Evolutionary conservation across 2,888 invertebrate species (phyloP).

Genomic region (Hipparchia sbordonii): DNA sequence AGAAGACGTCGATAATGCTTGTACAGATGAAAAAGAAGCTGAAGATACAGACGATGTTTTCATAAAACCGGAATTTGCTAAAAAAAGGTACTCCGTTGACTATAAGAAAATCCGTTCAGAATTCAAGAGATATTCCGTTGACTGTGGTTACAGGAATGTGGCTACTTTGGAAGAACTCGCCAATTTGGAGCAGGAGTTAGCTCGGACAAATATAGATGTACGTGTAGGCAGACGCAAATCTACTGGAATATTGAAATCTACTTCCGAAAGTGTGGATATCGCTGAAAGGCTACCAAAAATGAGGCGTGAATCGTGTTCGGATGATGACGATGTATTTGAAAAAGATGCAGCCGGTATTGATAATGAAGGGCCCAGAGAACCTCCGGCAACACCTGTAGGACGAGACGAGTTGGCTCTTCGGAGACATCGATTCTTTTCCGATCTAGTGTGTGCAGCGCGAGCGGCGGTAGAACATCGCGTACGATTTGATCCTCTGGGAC

Average conservation of each 20-base stretch:
- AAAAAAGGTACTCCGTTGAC: constrained; percentile 73
- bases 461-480: constrained; percentile 89
- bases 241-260: constrained; percentile 74
- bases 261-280: constrained; percentile 65
- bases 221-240: constrained; percentile 71
- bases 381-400: constrained; percentile 90
- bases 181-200: constrained; percentile 68
- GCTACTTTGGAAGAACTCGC: constrained; percentile 69
- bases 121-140: constrained; percentile 74
- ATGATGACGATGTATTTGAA: constrained; percentile 86
- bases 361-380: constrained; percentile 83
- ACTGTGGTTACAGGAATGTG: constrained; percentile 64
- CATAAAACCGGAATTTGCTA: constrained; percentile 60
- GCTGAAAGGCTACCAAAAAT: constrained; percentile 54
- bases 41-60: constrained; percentile 56
- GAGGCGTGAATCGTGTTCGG: constrained; percentile 58
- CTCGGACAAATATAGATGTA: constrained; percentile 70
- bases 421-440: constrained; percentile 90
- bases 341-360: constrained; percentile 64
- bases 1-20: constrained; percentile 23
- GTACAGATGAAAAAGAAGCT: constrained; percentile 48
- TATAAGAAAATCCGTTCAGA: constrained; percentile 67
- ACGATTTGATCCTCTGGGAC: constrained; percentile 88
- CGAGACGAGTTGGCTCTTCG: constrained; percentile 90
- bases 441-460: constrained; percentile 88